A percentile compares a stretch with the other conserved stretches of the same genome.
phyloP scores from a whole-genome alignment of 2,797 vertebrate genomes.

The Silurus lanzhouensis region DNA sequence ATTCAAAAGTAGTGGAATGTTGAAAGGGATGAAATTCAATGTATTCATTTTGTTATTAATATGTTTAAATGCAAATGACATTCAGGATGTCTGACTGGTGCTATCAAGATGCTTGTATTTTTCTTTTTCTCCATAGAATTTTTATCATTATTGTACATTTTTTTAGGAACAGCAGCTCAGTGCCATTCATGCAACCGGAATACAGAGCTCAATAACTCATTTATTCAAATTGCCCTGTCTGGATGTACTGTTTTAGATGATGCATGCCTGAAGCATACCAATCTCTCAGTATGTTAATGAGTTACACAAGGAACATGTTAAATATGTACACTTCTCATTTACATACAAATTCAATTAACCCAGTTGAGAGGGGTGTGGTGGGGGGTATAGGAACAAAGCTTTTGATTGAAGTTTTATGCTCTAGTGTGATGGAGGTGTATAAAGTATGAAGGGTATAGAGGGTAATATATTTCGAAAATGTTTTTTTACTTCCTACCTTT shows the following conservation, averaged over 20 bases:
- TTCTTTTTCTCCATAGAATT: not conserved
- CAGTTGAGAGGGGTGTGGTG: constrained; percentile 50
- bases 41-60: constrained; percentile 44
- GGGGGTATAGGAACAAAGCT: constrained; percentile 65
- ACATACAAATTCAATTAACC: constrained; percentile 84
- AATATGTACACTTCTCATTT: constrained; percentile 78
- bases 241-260: constrained; percentile 77
- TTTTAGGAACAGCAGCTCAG: constrained; percentile 20
- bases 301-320: constrained; percentile 77
- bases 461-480: constrained; percentile 3
- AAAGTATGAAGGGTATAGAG: constrained; percentile 39
- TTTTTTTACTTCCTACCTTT: constrained; percentile 26
- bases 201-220: constrained; percentile 72
- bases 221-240: constrained; percentile 75
- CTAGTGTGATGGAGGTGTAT: constrained; percentile 28
- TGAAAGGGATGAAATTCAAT: not conserved
- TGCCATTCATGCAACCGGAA: constrained; percentile 66
- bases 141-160: not conserved
- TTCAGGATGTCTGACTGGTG: constrained; percentile 30
- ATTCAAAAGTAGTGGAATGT: not conserved
- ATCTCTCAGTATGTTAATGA: constrained; percentile 82
- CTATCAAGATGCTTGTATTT: not conserved
- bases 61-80: constrained; percentile 40
- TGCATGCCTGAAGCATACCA: constrained; percentile 74
- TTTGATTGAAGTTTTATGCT: constrained; percentile 66